phyloP scores from a whole-genome alignment of 2,888 invertebrate species.

The Cheilosia vulpina region DNA sequence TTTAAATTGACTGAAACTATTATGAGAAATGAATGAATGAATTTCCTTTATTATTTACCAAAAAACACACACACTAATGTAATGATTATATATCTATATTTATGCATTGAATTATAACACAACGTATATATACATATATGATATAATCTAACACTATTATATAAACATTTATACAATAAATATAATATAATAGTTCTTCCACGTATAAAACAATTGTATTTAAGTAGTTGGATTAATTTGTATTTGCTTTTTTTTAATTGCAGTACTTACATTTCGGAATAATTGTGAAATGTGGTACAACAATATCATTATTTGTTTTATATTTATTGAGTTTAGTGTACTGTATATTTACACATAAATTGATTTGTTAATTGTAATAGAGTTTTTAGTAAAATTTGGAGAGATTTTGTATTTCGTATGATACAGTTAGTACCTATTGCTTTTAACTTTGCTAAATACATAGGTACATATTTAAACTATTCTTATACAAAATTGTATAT shows the following conservation, averaged over 20 bases:
- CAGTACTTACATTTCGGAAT: neutral
- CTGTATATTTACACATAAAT: conserved; percentile 16
- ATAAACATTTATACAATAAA: conserved; percentile 35
- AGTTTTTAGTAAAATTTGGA: neutral
- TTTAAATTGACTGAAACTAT: too few species aligned
- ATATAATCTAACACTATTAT: conserved; percentile 31
- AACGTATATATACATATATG: conserved; percentile 1
- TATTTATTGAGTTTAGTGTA: neutral
- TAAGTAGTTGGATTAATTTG: conserved; percentile 20
- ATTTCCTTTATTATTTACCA: too few species aligned
- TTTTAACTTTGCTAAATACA: neutral
- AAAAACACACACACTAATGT: neutral
- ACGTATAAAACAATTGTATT: conserved; percentile 45
- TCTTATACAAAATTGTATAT: conserved; percentile 18
- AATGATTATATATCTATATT: conserved; percentile 27
- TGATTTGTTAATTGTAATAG: neutral
- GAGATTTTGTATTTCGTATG: neutral
- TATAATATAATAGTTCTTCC: conserved; percentile 21
- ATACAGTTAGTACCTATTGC: neutral
- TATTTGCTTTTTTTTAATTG: neutral
- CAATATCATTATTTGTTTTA: neutral
- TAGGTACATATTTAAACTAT: neutral
- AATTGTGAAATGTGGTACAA: conserved; percentile 2
- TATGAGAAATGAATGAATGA: too few species aligned
- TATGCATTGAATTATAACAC: conserved; percentile 20